These are phyloP conservation scores for Altica lythri DNA, from an alignment of 2,888 invertebrate genomes.

Conservation along the genomic window DNA sequence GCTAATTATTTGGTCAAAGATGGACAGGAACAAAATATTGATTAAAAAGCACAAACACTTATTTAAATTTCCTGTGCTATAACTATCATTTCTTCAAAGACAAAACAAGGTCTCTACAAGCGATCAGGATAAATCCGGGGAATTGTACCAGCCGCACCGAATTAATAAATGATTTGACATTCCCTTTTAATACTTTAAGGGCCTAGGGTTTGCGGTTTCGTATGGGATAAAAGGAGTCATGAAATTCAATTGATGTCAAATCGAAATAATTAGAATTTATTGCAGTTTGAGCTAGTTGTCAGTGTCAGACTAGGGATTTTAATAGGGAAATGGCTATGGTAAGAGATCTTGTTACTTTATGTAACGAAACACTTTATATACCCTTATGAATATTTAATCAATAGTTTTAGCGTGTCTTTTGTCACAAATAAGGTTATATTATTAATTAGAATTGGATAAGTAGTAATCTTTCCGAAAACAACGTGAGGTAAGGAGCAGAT, in stretches of 20 bases:
- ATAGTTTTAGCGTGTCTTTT: conserved; percentile 5
- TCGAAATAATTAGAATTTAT: conserved; percentile 31
- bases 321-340: conserved; percentile 10
- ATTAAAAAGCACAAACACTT: too few species aligned
- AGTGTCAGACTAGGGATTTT: conserved; percentile 15
- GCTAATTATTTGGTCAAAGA: too few species aligned
- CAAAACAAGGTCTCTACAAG: background rate
- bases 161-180: conserved; percentile 31
- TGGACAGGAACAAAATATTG: too few species aligned
- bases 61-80: too few species aligned
- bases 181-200: conserved; percentile 30
- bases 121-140: conserved; percentile 8
- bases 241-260: conserved; percentile 29
- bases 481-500: too few species aligned
- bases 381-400: conserved; percentile 1
- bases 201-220: conserved; percentile 22
- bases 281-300: conserved; percentile 23
- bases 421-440: too few species aligned
- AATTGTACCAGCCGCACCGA: conserved; percentile 24
- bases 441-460: too few species aligned
- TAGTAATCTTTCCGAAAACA: too few species aligned
- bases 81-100: too few species aligned
- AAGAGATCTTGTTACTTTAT: conserved; percentile 6
- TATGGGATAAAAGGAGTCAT: conserved; percentile 26
- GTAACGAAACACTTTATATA: background rate